These are phyloP conservation scores for Menidia menidia DNA, from an alignment of 2,797 vertebrate genomes.

Conservation along the genomic window DNA sequence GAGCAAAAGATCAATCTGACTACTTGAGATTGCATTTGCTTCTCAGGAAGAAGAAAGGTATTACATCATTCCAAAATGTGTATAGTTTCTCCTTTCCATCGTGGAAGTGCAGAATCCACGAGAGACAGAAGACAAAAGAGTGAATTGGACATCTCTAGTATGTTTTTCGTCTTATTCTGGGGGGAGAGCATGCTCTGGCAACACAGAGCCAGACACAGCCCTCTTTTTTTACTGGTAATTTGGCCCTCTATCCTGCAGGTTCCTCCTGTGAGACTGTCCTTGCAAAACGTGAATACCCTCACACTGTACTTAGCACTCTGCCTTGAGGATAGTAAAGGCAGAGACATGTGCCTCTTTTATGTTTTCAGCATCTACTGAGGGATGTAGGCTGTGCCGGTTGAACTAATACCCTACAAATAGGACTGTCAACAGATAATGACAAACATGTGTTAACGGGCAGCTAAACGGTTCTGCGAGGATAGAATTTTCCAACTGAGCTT, in stretches of 20 bases:
- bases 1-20: neutral
- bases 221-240: conserved; percentile 9
- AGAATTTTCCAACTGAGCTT: neutral
- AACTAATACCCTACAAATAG: conserved; percentile 16
- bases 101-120: neutral
- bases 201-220: neutral
- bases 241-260: conserved; percentile 4
- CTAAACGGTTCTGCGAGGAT: conserved; percentile 14
- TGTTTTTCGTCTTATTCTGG: neutral
- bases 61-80: too few species aligned
- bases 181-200: neutral
- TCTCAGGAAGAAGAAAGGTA: neutral
- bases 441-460: neutral
- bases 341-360: neutral
- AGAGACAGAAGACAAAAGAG: neutral
- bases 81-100: neutral
- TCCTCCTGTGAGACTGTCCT: conserved; percentile 21
- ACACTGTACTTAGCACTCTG: conserved; percentile 10
- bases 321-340: conserved; percentile 17
- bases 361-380: neutral
- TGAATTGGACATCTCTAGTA: neutral
- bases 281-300: conserved; percentile 22
- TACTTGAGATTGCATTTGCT: neutral
- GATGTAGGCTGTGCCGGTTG: neutral
- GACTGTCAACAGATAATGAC: conserved; percentile 5